Base-by-base conservation (phyloP, 2,797 vertebrate genomes). In the Prunella strophiata region DNA sequence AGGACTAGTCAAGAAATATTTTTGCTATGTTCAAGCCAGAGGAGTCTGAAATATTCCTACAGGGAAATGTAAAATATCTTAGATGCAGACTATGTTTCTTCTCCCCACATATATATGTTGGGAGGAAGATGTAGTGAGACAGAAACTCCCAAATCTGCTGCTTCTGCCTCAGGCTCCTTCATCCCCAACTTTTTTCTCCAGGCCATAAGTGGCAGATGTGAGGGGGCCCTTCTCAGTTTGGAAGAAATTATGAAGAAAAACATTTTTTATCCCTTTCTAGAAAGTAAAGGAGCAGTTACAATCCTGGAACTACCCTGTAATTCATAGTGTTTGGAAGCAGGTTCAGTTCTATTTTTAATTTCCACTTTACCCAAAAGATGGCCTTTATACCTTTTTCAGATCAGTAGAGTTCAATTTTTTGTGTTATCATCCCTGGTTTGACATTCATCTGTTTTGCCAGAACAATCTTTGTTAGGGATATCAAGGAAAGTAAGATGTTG, bases 121-220 rank as follows among this genome's bases (percentile, higher is more conserved):
- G 11, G 14, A 74, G 30, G 25, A 88, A 71, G 23, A 40, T 14
- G 0, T 21, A 62, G 38, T 68, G n/a, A 65, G 42, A 51, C 9
- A 59, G 25, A 77, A 84, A 47, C 10, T 58, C 7, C 23, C 50
- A 48, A 42, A 50, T 76, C 9, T 70, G 16, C 13, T 70, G 11
- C 25, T 85, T 81, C 59, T 80, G 16, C 57, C 45, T 85, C 29
- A 63, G 57, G 30, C 7, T 83, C 16, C 43, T 76, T 68, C 29
- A 67, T 72, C n/a, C 79, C 9, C 26, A 76, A 52, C 20, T 27
- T 66, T 91, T 62, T 88, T 83, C 57, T 91, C 45, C 29, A 58
- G 27, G 36, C 30, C 1, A 0, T 42, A 42, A 82, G 21, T 78
- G n/a, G 13, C 20, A 74, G n/a, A 52, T 0, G 0, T 45, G 5